Evolutionary conservation across 2,113 vertebrate genomes (phyloP).

Genomic region (Phyllopteryx taeniolatus): DNA sequence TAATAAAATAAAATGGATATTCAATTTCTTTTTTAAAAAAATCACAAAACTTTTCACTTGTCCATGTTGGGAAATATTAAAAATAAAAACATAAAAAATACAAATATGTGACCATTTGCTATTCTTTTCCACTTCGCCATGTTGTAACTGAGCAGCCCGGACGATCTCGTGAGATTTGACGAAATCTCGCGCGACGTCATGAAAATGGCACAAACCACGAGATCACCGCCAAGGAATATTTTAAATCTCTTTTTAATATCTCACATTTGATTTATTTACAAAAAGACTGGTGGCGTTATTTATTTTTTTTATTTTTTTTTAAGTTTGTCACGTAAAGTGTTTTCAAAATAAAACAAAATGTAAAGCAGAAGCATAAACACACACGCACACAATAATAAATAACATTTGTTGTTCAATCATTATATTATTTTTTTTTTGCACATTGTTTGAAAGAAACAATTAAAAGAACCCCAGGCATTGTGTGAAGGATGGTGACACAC

Average conservation of each 20-base stretch:
- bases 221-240: constrained; percentile 34
- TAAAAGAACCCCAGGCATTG: constrained; percentile 29
- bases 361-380: constrained; percentile 58
- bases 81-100: too few relatives aligned
- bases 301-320: too few relatives aligned
- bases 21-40: too few relatives aligned
- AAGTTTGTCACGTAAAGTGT: constrained; percentile 65
- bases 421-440: constrained; percentile 52
- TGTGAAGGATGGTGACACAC: constrained; percentile 37
- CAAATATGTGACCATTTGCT: too few relatives aligned
- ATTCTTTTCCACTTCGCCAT: neutral
- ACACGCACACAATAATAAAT: constrained; percentile 52
- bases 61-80: too few relatives aligned
- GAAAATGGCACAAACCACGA: neutral
- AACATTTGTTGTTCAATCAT: constrained; percentile 46
- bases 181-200: neutral
- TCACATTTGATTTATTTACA: constrained; percentile 79
- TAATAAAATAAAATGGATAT: too few relatives aligned
- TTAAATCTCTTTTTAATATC: constrained; percentile 73
- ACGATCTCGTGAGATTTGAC: neutral
- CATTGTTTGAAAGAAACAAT: neutral
- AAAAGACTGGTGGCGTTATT: constrained; percentile 63
- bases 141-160: neutral
- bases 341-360: constrained; percentile 65
- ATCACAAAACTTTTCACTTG: too few relatives aligned